phyloP scores from a whole-genome alignment of 2,797 vertebrate genomes.

The Microctenopoma steveboyesi region DNA sequence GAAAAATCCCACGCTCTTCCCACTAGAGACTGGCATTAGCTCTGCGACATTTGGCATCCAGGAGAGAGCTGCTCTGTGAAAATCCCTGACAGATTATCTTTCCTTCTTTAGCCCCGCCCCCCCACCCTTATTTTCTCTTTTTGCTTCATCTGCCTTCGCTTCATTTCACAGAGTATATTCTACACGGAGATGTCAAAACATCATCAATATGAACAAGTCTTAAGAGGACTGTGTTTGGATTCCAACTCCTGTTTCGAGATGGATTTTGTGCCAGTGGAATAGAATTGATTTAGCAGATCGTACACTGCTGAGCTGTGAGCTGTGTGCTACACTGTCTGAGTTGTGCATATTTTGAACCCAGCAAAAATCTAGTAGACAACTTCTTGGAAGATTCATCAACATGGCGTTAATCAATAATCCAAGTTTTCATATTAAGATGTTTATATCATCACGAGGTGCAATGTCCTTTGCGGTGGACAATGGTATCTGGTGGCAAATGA shows the following conservation, averaged over 20 bases:
- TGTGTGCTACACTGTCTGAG: neutral
- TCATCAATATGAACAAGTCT: slow-evolving; percentile 63
- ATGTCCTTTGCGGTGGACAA: too few species aligned
- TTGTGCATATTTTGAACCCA: slow-evolving; percentile 11
- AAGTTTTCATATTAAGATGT: too few species aligned
- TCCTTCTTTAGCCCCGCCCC: slow-evolving; percentile 31
- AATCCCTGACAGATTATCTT: slow-evolving; percentile 65
- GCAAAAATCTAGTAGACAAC: neutral
- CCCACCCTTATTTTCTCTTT: slow-evolving; percentile 7
- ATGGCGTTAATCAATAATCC: neutral
- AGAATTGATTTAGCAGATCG: slow-evolving; percentile 50
- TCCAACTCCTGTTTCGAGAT: slow-evolving; percentile 30
- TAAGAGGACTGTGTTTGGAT: slow-evolving; percentile 47
- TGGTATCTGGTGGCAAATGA: too few species aligned
- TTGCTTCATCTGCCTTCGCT: slow-evolving; percentile 42
- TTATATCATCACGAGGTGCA: too few species aligned
- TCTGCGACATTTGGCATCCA: slow-evolving; percentile 56
- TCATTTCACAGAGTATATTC: slow-evolving; percentile 41
- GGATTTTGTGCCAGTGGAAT: slow-evolving; percentile 47
- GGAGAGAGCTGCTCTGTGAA: slow-evolving; percentile 52
- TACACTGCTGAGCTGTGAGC: slow-evolving; percentile 7
- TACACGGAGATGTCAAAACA: slow-evolving; percentile 63
- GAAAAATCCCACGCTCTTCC: slow-evolving; percentile 52
- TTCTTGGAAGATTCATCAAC: slow-evolving; percentile 1
- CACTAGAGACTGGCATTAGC: slow-evolving; percentile 48